phyloP scores from a whole-genome alignment of 92 coral and sea anemone genomes.

The Montipora capitata region DNA sequence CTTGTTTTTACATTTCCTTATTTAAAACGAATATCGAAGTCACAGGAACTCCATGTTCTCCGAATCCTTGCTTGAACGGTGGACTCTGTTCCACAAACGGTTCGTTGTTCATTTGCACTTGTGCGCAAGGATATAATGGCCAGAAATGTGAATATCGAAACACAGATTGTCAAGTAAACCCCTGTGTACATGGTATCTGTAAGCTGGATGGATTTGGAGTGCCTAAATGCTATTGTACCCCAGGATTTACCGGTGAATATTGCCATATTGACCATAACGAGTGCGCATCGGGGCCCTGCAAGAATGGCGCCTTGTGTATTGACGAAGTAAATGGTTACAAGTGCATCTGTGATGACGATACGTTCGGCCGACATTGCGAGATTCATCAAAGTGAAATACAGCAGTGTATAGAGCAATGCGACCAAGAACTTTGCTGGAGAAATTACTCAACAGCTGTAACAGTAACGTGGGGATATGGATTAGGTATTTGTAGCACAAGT shows the following conservation, averaged over 20 bases:
- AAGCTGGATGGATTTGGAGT: constrained; percentile 72
- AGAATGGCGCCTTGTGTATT: constrained; percentile 90
- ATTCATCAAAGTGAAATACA: constrained; percentile 77
- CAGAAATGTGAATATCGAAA: constrained; percentile 79
- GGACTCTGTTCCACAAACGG: constrained; percentile 87
- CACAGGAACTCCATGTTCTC: constrained; percentile 78
- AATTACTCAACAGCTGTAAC: constrained; percentile 68
- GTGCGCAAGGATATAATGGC: constrained; percentile 87
- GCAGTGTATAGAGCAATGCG: constrained; percentile 83
- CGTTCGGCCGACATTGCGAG: constrained; percentile 95
- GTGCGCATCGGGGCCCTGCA: constrained; percentile 94
- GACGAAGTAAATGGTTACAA: constrained; percentile 92
- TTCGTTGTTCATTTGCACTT: constrained; percentile 82
- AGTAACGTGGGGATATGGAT: constrained; percentile 94
- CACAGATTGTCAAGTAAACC: constrained; percentile 78
- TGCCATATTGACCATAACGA: constrained; percentile 94
- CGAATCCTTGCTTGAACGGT: constrained; percentile 92
- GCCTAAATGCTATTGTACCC: constrained; percentile 85
- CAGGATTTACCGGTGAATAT: constrained; percentile 87
- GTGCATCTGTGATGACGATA: constrained; percentile 84
- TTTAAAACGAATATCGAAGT: constrained; percentile 28
- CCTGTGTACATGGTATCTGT: constrained; percentile 87
- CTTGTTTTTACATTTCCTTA: constrained; percentile 18
- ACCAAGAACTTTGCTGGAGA: constrained; percentile 93
- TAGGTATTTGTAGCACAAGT: constrained; percentile 88